Conservation (phyloP, 2,113 vertebrate genomes). For the Rhabdomys dilectus region DNA sequence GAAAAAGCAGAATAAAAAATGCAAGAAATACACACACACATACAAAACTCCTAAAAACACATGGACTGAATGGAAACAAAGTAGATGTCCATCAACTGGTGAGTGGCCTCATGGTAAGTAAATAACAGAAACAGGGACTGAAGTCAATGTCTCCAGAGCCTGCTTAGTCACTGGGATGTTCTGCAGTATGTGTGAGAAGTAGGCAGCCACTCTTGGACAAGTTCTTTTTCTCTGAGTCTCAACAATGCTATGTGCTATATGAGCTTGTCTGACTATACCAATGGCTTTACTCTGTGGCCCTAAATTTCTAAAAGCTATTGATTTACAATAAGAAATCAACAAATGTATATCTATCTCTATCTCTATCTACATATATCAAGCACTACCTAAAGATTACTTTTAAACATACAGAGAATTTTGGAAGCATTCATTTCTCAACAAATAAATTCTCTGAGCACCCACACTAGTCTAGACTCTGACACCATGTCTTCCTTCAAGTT, state of each 20-base stretch:
- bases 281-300: background rate
- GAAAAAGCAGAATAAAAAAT: background rate
- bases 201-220: background rate
- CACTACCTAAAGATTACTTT: background rate
- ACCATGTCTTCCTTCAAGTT: background rate
- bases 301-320: conserved; percentile 10
- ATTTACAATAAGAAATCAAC: background rate
- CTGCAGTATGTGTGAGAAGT: background rate
- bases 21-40: background rate
- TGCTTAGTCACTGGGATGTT: too few species aligned
- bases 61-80: background rate
- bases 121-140: background rate
- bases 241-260: background rate
- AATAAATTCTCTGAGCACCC: background rate
- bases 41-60: background rate
- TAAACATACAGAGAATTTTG: background rate
- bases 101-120: background rate
- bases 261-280: background rate
- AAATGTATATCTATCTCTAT: background rate
- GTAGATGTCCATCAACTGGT: background rate
- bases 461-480: background rate
- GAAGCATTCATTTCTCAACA: background rate
- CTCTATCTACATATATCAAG: background rate
- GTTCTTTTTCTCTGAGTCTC: background rate
- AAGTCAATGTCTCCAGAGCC: background rate